phyloP scores from a whole-genome alignment of 2,888 invertebrate species.

The Acronicta leporina region DNA sequence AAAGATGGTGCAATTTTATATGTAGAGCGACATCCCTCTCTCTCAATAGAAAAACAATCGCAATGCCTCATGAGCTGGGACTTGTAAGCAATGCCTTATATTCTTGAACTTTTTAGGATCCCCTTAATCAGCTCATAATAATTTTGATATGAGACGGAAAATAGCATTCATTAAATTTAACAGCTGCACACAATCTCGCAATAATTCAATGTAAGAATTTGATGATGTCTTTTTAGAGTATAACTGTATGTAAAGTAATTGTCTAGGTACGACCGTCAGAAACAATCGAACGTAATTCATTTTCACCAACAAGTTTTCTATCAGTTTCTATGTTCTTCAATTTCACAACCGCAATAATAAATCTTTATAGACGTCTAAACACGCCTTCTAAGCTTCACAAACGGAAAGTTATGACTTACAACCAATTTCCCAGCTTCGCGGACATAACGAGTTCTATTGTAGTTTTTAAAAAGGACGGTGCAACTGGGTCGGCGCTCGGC shows the following conservation, averaged over 20 bases:
- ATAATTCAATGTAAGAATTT: too few species aligned
- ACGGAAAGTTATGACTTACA: slow-evolving; percentile 48
- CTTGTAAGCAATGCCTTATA: too few species aligned
- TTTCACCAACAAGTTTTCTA: background rate
- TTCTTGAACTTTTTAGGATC: too few species aligned
- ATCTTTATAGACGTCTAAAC: slow-evolving; percentile 7
- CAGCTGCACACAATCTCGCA: too few species aligned
- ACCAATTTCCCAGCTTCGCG: slow-evolving; percentile 49
- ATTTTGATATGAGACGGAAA: too few species aligned
- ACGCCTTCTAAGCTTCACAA: slow-evolving; percentile 21
- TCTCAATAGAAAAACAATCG: too few species aligned
- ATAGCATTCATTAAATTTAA: too few species aligned
- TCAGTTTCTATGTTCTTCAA: background rate
- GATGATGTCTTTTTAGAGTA: too few species aligned
- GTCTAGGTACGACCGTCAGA: background rate
- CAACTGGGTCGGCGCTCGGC: slow-evolving; percentile 74
- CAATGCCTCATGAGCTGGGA: too few species aligned
- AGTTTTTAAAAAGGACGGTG: slow-evolving; percentile 62
- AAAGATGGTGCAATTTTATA: too few species aligned
- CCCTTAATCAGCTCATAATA: too few species aligned
- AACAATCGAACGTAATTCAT: background rate
- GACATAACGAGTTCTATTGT: slow-evolving; percentile 74
- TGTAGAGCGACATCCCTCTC: too few species aligned
- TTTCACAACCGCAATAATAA: background rate
- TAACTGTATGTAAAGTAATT: background rate